These are phyloP conservation scores for Synanthedon myopaeformis DNA, from an alignment of 2,888 invertebrate genomes.

Conservation along the genomic window DNA sequence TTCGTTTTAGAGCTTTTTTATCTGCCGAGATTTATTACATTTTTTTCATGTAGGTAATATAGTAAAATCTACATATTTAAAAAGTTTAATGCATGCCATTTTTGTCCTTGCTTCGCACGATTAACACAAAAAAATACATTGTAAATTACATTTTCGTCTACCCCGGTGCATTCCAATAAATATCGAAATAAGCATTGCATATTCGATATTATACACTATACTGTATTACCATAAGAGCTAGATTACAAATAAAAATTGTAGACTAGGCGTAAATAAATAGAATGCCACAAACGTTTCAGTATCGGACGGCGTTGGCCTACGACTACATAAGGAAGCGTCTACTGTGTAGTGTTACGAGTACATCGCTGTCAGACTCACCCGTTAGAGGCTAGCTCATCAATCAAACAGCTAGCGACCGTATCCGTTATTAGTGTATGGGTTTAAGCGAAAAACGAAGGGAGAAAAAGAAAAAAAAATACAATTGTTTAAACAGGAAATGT, in stretches of 20 bases:
- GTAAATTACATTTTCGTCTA: too few relatives aligned
- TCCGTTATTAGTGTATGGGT: constrained; percentile 53
- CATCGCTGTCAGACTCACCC: constrained; percentile 75
- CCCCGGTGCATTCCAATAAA: too few relatives aligned
- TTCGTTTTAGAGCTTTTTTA: too few relatives aligned
- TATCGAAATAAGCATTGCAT: neutral
- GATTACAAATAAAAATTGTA: constrained; percentile 2
- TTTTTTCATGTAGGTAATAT: too few relatives aligned
- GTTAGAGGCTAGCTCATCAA: constrained; percentile 84
- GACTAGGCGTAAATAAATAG: constrained; percentile 14
- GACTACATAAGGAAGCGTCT: constrained; percentile 49
- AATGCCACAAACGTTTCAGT: constrained; percentile 6
- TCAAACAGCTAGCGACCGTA: constrained; percentile 79
- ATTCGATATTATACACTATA: neutral
- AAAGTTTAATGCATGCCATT: too few relatives aligned
- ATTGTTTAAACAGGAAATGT: constrained; percentile 45
- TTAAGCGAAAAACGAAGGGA: constrained; percentile 61
- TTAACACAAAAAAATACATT: too few relatives aligned
- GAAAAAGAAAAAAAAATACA: constrained; percentile 54
- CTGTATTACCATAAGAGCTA: neutral
- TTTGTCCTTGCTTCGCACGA: too few relatives aligned
- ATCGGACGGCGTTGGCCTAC: constrained; percentile 15
- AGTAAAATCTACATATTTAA: too few relatives aligned
- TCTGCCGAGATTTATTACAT: too few relatives aligned
- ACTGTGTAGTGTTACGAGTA: constrained; percentile 28